Percentiles rank a stretch among this genome's conserved stretches.
These are phyloP conservation scores for Ctena decussata DNA, from an alignment of 2,888 invertebrate species.

Conservation along the genomic window DNA sequence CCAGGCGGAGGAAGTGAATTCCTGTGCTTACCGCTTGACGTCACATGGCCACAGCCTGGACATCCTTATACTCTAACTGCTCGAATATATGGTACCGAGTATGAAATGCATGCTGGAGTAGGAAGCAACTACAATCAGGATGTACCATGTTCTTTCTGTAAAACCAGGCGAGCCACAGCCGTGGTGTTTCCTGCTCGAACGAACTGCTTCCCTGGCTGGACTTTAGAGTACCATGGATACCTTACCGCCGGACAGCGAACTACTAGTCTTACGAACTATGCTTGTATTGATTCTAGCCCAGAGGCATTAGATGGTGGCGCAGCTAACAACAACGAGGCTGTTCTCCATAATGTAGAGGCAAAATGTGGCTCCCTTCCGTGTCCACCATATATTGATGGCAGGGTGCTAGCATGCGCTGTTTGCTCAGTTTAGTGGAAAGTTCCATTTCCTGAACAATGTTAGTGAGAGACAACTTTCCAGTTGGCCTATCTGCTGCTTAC, in stretches of 20 bases:
- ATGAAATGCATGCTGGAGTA: not conserved
- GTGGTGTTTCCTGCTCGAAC: not conserved
- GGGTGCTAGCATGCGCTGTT: not conserved
- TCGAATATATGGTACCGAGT: not conserved
- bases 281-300: conserved; percentile 54
- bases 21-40: not conserved
- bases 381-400: conserved; percentile 42
- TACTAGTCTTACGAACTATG: not conserved
- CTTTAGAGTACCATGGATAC: not conserved
- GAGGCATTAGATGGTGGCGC: conserved; percentile 25
- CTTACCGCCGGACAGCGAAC: not conserved
- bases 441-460: too few species aligned
- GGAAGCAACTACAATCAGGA: not conserved
- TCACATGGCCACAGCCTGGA: not conserved
- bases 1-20: not conserved
- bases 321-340: conserved; percentile 30
- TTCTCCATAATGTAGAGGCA: conserved; percentile 43
- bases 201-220: not conserved
- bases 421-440: not conserved
- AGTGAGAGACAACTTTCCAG: too few species aligned
- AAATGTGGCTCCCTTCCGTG: conserved; percentile 62
- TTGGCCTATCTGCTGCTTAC: too few species aligned
- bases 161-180: not conserved
- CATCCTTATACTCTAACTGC: not conserved
- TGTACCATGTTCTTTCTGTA: not conserved